phyloP scores from a whole-genome alignment of 2,113 vertebrate species.

The Chlorodrepanis virens region DNA sequence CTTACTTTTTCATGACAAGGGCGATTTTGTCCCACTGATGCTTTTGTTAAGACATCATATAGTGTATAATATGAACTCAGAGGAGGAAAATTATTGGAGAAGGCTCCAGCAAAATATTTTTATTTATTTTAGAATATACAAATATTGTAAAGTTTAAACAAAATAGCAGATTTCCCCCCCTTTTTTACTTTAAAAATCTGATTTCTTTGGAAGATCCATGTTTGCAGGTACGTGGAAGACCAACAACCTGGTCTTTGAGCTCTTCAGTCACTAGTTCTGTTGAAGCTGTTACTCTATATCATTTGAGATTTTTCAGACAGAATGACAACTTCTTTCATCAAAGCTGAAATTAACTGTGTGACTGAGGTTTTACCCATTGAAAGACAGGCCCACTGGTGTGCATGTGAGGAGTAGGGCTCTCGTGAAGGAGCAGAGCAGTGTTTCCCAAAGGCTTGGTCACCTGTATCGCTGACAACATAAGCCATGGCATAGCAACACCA shows the following conservation, averaged over 20 bases:
- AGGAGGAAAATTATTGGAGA: not conserved
- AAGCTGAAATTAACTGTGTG: conserved; percentile 34
- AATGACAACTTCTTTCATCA: conserved; percentile 40
- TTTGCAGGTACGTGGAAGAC: not conserved
- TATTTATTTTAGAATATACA: not conserved
- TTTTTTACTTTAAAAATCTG: not conserved
- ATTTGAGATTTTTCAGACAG: not conserved
- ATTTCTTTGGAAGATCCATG: not conserved
- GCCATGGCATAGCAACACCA: not conserved
- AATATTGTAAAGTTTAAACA: not conserved
- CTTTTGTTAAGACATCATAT: not conserved
- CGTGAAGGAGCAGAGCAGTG: fast-evolving
- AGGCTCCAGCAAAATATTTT: not conserved
- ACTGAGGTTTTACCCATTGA: not conserved
- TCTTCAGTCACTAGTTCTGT: not conserved
- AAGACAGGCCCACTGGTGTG: not conserved
- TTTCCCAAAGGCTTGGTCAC: not conserved
- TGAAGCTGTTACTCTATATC: not conserved
- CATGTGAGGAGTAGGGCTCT: not conserved
- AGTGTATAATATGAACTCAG: not conserved
- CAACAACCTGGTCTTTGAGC: not conserved
- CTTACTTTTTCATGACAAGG: not conserved
- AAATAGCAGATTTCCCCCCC: not conserved
- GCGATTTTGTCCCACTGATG: not conserved
- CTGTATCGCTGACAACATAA: not conserved